phyloP scores from a whole-genome alignment of 2,797 vertebrate species.

The Labroides dimidiatus region DNA sequence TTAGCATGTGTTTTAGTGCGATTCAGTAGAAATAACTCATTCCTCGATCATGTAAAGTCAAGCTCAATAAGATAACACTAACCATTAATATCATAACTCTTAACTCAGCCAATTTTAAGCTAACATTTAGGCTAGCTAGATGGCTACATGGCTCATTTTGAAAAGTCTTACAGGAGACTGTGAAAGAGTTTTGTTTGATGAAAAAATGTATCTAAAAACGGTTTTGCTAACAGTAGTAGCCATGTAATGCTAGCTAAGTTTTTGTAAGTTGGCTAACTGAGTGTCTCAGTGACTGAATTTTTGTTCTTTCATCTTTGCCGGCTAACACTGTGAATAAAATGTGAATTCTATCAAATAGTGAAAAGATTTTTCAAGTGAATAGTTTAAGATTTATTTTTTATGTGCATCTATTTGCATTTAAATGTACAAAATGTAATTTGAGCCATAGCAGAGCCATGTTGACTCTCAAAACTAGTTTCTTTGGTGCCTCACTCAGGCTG shows the following conservation, averaged over 20 bases:
- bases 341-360: too few relatives aligned
- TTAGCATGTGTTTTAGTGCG: too few relatives aligned
- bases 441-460: slow-evolving; percentile 2
- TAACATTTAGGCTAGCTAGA: background rate
- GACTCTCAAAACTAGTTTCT: background rate
- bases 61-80: background rate
- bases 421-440: too few relatives aligned
- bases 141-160: too few relatives aligned
- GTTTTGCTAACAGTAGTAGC: background rate
- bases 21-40: too few relatives aligned
- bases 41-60: background rate
- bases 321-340: too few relatives aligned
- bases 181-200: background rate
- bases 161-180: background rate
- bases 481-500: background rate
- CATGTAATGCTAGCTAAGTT: background rate
- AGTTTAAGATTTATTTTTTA: background rate
- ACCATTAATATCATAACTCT: background rate
- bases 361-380: too few relatives aligned
- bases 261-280: too few relatives aligned
- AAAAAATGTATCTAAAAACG: background rate
- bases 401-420: background rate
- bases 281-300: too few relatives aligned
- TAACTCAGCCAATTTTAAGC: background rate
- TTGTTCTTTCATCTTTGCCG: too few relatives aligned